Evolutionary conservation across 1,140 invertebrate genomes (phyloP), one percentile per base, ranked within the genome.

Genomic region (Adoxophyes honmai): DNA sequence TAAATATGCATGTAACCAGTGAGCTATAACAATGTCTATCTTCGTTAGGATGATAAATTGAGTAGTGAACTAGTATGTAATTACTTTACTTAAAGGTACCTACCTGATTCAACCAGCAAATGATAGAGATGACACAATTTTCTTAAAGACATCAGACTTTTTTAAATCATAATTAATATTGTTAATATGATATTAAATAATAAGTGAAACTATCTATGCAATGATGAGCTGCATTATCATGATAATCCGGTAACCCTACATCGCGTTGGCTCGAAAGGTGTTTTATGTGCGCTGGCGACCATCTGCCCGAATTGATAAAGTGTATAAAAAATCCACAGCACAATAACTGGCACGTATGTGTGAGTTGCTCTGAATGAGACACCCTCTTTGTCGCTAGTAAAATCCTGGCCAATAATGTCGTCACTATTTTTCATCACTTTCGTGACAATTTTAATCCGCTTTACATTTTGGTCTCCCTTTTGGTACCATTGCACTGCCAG

Each of bases 291-390:
- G 67, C 61, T 63, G 51, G 63, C 60, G 66, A 68, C 75, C 85
- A 88, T 88, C 85, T 88, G 85, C 71, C 73, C 68, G 70, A 72
- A 84, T 84, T 86, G 80, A 84, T 85, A 82, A 81, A 86, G 76
- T 78, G 78, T 80, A 80, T 86, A 86, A 86, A 88, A 86, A 85
- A 78, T 75, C 60, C 67, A 62, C 55, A 62, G 68, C 64, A 72
- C 60, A 70, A 76, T 65, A 70, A 66, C 21, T 59, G 61, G 11
- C 15, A 39, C 60, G 38, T 11, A 53, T 74, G 70, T 76, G 66
- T 74, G 70, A 55, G 64, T 75, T 55, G 56, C 64, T 52, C 52
- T 63, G 57, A 34, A 37, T 57, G 36, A 63, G 70, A 70, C 69
- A 11, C 42, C 42, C 42, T 48, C 28, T 48, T 28, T 33, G 42